These are phyloP conservation scores for Labia minor DNA, from an alignment of 2,888 invertebrate genomes.

Conservation along the genomic window DNA sequence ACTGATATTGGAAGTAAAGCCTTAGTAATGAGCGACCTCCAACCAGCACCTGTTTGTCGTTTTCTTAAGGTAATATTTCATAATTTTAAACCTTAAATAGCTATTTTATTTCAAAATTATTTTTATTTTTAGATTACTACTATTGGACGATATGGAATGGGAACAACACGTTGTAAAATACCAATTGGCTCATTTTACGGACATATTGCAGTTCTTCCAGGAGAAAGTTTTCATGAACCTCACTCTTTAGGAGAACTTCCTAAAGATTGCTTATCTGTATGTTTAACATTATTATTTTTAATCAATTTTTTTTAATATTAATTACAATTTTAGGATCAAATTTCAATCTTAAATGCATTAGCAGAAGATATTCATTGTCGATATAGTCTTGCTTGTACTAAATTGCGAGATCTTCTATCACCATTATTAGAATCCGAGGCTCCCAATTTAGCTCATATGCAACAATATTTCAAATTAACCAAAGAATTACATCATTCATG, in stretches of 20 bases:
- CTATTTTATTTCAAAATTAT: conserved; percentile 19
- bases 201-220: conserved; percentile 66
- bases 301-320: conserved; percentile 17
- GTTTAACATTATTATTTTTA: conserved; percentile 26
- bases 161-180: conserved; percentile 78
- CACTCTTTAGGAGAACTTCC: conserved; percentile 27
- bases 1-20: conserved; percentile 80
- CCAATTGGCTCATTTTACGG: conserved; percentile 91
- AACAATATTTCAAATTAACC: conserved; percentile 57
- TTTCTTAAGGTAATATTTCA: conserved; percentile 62
- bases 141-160: conserved; percentile 84
- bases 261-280: conserved; percentile 30
- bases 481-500: conserved; percentile 49
- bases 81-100: background rate
- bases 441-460: conserved; percentile 71
- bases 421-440: conserved; percentile 69
- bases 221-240: conserved; percentile 42
- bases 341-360: conserved; percentile 54
- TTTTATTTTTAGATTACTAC: conserved; percentile 62
- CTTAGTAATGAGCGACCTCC: conserved; percentile 75
- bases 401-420: conserved; percentile 66
- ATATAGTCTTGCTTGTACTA: conserved; percentile 72
- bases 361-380: conserved; percentile 71
- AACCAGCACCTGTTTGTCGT: conserved; percentile 80
- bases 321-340: conserved; percentile 39